Evolutionary conservation across 2,888 invertebrate species (phyloP).

Genomic region (Sarcophaga carnaria): DNA sequence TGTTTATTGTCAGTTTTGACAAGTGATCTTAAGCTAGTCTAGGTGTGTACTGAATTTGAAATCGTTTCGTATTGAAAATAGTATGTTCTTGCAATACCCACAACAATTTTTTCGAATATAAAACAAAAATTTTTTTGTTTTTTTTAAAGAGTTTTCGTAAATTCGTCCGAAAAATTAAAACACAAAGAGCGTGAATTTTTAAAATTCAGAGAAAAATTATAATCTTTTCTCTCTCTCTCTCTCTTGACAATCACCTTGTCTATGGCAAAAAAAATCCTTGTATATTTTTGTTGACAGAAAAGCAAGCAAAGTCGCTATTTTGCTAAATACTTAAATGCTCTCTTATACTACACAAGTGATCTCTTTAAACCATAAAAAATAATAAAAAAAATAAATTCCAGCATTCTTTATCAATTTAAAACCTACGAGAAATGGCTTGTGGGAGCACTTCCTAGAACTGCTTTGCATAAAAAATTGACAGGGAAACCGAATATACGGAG

Average conservation of each 20-base stretch:
- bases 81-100: too few relatives aligned
- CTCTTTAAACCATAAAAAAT: too few relatives aligned
- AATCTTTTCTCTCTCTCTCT: constrained; percentile 25
- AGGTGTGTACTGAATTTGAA: constrained; percentile 78
- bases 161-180: constrained; percentile 40
- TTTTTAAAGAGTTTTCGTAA: constrained; percentile 45
- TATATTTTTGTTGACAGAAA: background rate
- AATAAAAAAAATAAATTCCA: too few relatives aligned
- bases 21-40: constrained; percentile 80
- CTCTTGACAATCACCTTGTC: constrained; percentile 52
- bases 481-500: too few relatives aligned
- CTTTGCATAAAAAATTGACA: too few relatives aligned
- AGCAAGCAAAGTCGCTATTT: background rate
- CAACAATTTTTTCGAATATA: background rate
- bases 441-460: too few relatives aligned
- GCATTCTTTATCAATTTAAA: too few relatives aligned
- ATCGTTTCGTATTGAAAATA: background rate
- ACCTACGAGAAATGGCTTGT: too few relatives aligned
- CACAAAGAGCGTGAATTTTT: background rate
- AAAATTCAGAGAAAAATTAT: constrained; percentile 3
- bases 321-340: too few relatives aligned
- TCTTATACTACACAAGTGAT: too few relatives aligned
- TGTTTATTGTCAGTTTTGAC: constrained; percentile 63
- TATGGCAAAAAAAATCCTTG: constrained; percentile 44
- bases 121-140: constrained; percentile 33